Evolutionary conservation across 2,797 vertebrate species (phyloP), one percentile per base, ranked within the genome.

Genomic region (Microctenopoma stevenorrisi): DNA sequence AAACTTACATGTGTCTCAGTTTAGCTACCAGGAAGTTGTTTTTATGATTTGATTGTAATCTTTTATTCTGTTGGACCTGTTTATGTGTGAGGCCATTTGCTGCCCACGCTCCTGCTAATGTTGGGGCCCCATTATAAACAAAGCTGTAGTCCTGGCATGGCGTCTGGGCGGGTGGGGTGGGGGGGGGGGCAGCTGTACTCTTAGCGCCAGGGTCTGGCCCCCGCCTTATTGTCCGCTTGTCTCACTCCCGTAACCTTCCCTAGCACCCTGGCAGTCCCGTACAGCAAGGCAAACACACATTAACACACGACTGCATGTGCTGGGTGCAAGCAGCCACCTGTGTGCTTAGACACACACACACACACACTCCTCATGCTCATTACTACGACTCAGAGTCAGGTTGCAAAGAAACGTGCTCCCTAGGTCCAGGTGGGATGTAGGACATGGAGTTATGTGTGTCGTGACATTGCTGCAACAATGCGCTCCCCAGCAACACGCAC

Each of bases 341-440:
- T 59, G 75, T 35, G 10, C 54, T 48, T 42, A 46, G 8, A 61
- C 61, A 43, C 58, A 61, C 56, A 35, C 28, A 35, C 28, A 30
- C 33, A 63, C 47, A 55, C 64, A 52, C 46, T 71, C 16, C 78
- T 35, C 75, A 64, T 6, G 47, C 67, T 37, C 54, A 30, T 76
- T 79, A 74, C 60, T 59, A 52, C 72, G 9, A 46, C 62, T 16
- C 44, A 80, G 91, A 80, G 72, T 92, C 88, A 42, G 83, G 88
- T 94, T 93, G 74, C 92, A 86, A 61, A 65, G 49, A 68, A 47
- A 73, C 76, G 66, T 93, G 89, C 82, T 11, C 16, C 70, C 49
- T n/a, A 48, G 53, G 69, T 66, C 81, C 89, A 89, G 88, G 90
- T 91, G 88, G 78, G 62, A 75, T 15, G 10, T 52, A 58, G 40